Evolutionary conservation across 2,888 invertebrate species (phyloP).

Genomic region (Tenthredo amoena): DNA sequence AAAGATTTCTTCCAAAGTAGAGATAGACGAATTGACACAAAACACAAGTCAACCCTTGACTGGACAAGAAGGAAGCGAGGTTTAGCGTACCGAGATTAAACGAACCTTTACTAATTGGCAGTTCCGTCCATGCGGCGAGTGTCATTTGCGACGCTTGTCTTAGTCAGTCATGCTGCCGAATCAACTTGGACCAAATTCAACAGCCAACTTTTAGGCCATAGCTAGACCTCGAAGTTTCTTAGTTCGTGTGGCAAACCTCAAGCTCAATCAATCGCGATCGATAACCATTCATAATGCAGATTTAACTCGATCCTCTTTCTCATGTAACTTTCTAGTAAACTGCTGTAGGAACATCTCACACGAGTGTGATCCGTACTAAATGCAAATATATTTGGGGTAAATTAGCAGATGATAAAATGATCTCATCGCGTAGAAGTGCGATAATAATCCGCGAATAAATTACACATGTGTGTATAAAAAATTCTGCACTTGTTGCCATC

Average conservation of each 20-base stretch:
- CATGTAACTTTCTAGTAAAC: not conserved
- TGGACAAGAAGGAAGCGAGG: not conserved
- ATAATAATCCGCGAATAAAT: not conserved
- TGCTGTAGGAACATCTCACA: not conserved
- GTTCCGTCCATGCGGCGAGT: slow-evolving; percentile 37
- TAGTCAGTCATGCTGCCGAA: not conserved
- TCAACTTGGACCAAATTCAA: slow-evolving; percentile 29
- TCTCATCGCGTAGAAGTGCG: not conserved
- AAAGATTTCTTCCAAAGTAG: not conserved
- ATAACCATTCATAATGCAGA: not conserved
- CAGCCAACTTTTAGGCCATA: not conserved
- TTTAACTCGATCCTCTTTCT: not conserved
- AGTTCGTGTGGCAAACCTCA: not conserved
- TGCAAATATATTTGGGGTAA: not conserved
- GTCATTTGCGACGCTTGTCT: slow-evolving; percentile 47
- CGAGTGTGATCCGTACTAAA: not conserved
- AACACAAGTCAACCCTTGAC: not conserved
- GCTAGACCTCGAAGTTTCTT: slow-evolving; percentile 14
- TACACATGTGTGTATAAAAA: not conserved
- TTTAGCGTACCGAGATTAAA: not conserved
- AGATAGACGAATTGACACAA: not conserved
- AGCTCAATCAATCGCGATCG: slow-evolving; percentile 19
- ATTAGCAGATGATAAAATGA: not conserved
- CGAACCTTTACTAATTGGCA: slow-evolving; percentile 14
- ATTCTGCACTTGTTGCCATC: not conserved